phyloP scores from a whole-genome alignment of 2,888 invertebrate genomes.

The Tenthredo scrophulariae region DNA sequence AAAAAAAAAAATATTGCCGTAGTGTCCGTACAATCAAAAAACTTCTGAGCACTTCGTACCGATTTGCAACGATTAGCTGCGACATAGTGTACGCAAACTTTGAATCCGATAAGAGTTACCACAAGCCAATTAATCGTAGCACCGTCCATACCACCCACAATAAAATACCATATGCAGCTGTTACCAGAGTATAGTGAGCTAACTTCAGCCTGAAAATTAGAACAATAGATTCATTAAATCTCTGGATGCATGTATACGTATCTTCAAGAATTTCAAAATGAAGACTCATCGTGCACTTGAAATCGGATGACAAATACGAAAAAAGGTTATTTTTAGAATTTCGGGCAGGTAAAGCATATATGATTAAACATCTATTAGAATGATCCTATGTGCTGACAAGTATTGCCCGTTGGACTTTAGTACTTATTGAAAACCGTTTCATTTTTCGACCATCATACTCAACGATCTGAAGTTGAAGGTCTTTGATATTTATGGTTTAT shows the following conservation, averaged over 20 bases:
- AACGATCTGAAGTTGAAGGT: too few relatives aligned
- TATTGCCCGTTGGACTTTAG: too few relatives aligned
- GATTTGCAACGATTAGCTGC: too few relatives aligned
- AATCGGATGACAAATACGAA: neutral
- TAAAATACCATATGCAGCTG: neutral
- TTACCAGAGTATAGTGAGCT: constrained; percentile 9
- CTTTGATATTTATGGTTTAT: too few relatives aligned
- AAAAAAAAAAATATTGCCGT: too few relatives aligned
- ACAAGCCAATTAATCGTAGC: neutral
- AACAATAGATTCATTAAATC: neutral
- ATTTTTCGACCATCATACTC: too few relatives aligned
- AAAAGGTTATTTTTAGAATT: too few relatives aligned
- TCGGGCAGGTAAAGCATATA: neutral
- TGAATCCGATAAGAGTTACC: neutral
- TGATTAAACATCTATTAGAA: neutral
- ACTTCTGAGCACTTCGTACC: too few relatives aligned
- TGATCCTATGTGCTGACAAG: neutral
- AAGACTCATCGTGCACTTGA: neutral
- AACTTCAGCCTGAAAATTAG: neutral
- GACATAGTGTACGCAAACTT: too few relatives aligned
- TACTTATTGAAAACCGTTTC: too few relatives aligned
- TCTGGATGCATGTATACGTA: too few relatives aligned
- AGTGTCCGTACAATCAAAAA: too few relatives aligned
- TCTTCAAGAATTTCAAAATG: neutral
- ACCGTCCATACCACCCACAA: neutral